Evolutionary conservation across 2,797 vertebrate genomes (phyloP), one percentile per base, ranked within the genome.

Genomic region (Smutsia gigantea): DNA sequence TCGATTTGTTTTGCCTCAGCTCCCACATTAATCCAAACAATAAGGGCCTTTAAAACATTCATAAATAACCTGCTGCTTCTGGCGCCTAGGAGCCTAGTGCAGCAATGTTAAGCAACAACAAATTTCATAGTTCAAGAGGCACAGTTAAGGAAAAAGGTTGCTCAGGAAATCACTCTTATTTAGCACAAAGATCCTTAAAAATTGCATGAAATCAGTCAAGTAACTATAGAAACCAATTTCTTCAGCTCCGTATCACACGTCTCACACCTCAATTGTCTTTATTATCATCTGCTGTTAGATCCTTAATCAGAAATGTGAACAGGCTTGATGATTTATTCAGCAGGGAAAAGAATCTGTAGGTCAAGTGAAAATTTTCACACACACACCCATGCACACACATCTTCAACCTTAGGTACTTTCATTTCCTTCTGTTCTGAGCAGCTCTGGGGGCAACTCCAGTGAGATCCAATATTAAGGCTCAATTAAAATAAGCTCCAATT

Each of bases 401-500:
- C 98, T 98, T 99, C 99, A 99, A 99, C 99, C 99, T 99, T 99
- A 99, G 99, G 99, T 99, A 99, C 99, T 99, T 99, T 99, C 99
- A 99, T 99, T 99, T 99, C 99, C 99, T 99, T 99, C 99, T 99
- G 99, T 99, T 99, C 99, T 99, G 99, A 99, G 99, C 99, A 99
- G 99, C 99, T 99, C 99, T 99, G 99, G 99, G 99, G 99, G 99
- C 99, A 99, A 99, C 99, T 99, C 99, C 99, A 99, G 99, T 99
- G 99, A 99, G 99, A 99, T 99, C 99, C 99, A 99, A 99, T 99
- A 99, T 99, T 99, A 99, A 99, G 99, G 99, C 99, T 99, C 99
- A 99, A 99, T 99, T 99, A 99, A 99, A 99, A 99, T 99, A 99
- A 99, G 99, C 99, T 99, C 99, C 99, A 99, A 99, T 99, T 99